A percentile compares a stretch with the other conserved stretches of the same genome.
Evolutionary conservation across 2,797 vertebrate species (phyloP).

Genomic region (Phrynocephalus vlangalii): DNA sequence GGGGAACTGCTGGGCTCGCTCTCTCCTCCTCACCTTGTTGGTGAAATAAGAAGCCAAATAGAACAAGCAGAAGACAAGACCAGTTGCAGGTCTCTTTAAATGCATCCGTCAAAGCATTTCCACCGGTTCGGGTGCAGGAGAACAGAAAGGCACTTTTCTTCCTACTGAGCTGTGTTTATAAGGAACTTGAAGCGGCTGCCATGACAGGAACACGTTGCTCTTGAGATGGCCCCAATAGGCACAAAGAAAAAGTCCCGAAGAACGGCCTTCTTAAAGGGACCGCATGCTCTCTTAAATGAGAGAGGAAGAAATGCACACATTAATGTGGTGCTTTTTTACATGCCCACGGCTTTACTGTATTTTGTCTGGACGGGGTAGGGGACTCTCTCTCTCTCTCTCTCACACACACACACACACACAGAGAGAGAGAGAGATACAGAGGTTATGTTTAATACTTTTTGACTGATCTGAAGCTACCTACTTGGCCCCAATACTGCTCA

Average conservation of each 20-base stretch:
- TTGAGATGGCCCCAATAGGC: slow-evolving; percentile 47
- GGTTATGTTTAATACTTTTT: background rate
- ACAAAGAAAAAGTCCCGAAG: background rate
- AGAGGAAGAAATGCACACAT: background rate
- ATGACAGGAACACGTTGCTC: slow-evolving; percentile 61
- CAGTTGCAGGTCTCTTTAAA: slow-evolving; percentile 75
- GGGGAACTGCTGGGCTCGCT: background rate
- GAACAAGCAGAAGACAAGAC: slow-evolving; percentile 83
- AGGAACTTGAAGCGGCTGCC: slow-evolving; percentile 36
- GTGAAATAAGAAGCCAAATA: slow-evolving; percentile 88
- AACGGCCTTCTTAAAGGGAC: slow-evolving; percentile 67
- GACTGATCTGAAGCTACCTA: too few species aligned
- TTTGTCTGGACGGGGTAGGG: too few species aligned
- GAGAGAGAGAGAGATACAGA: too few species aligned
- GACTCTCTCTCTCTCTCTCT: too few species aligned
- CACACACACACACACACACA: too few species aligned
- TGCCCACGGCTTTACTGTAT: too few species aligned
- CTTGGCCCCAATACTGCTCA: background rate
- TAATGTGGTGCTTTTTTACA: too few species aligned
- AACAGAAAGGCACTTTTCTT: background rate
- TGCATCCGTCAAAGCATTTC: slow-evolving; percentile 77
- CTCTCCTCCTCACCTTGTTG: slow-evolving; percentile 87
- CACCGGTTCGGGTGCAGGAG: background rate
- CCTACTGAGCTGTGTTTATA: background rate
- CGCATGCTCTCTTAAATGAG: accelerated